These are phyloP conservation scores for Illadopsis cleaveri DNA, from an alignment of 2,113 vertebrate genomes.

Conservation along the genomic window DNA sequence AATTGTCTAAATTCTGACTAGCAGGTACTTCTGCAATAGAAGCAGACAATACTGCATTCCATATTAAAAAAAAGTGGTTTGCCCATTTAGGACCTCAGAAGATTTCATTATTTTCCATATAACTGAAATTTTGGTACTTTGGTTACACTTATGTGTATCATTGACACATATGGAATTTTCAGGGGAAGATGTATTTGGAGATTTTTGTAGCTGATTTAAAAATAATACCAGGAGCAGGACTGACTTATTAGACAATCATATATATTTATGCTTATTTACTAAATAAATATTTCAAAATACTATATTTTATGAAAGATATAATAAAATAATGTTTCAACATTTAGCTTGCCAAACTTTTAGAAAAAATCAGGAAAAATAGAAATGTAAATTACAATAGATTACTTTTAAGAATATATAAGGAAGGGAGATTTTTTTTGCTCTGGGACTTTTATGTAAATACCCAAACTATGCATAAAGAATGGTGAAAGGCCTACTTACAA, in stretches of 20 bases:
- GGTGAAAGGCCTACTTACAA: conserved; percentile 76
- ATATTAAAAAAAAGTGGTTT: not conserved
- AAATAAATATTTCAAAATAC: not conserved
- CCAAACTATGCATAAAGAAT: not conserved
- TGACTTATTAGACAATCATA: not conserved
- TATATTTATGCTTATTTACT: not conserved
- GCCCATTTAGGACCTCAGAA: not conserved
- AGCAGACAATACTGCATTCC: not conserved
- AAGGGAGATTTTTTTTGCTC: not conserved
- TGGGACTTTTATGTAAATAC: not conserved
- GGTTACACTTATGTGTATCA: not conserved
- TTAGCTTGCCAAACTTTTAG: not conserved
- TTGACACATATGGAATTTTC: not conserved
- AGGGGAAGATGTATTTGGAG: not conserved
- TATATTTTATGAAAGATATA: not conserved
- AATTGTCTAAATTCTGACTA: not conserved
- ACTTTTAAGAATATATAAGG: not conserved
- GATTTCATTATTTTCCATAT: not conserved
- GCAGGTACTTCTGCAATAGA: not conserved
- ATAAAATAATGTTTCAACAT: not conserved
- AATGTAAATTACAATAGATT: not conserved
- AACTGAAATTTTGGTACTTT: not conserved
- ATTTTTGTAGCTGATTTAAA: not conserved
- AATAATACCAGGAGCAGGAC: not conserved
- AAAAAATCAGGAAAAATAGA: not conserved